These are phyloP conservation scores for Agrotis puta DNA, from an alignment of 2,888 invertebrate genomes.

Conservation along the genomic window DNA sequence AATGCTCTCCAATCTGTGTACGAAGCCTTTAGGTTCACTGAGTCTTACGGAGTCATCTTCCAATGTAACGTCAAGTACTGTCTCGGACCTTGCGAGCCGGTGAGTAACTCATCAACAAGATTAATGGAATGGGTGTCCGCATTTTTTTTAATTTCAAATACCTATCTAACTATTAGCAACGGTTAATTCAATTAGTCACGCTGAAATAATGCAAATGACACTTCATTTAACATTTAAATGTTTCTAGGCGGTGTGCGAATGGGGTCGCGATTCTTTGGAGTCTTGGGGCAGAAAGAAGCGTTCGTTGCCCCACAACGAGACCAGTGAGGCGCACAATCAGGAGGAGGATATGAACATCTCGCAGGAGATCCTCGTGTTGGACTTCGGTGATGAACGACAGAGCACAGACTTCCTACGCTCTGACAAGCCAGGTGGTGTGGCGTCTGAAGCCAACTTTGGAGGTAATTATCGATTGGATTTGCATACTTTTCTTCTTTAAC, in stretches of 20 bases:
- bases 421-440: conserved; percentile 93
- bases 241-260: conserved; percentile 96
- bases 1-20: conserved; percentile 97
- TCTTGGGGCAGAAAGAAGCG: conserved; percentile 98
- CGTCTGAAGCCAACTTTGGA: conserved; percentile 93
- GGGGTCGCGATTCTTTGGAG: conserved; percentile 97
- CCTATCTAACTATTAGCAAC: conserved; percentile 54
- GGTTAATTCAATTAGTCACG: conserved; percentile 58
- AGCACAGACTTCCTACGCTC: conserved; percentile 94
- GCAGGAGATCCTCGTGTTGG: conserved; percentile 97
- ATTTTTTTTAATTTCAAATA: conserved; percentile 43
- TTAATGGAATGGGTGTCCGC: conserved; percentile 39
- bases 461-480: conserved; percentile 82
- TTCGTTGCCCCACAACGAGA: conserved; percentile 91
- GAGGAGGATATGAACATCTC: conserved; percentile 98
- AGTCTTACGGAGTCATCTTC: conserved; percentile 99
- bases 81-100: conserved; percentile 98
- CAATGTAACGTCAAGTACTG: conserved; percentile 99
- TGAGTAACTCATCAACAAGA: conserved; percentile 84
- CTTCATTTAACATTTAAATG: conserved; percentile 64
- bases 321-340: conserved; percentile 92
- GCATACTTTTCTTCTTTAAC: neutral
- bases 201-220: conserved; percentile 59
- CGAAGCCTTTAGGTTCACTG: conserved; percentile 98
- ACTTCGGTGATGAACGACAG: conserved; percentile 97